A percentile compares a stretch with the other conserved stretches of the same genome.
phyloP scores from a whole-genome alignment of 1,140 invertebrate species.

The Sycophila sp. region DNA sequence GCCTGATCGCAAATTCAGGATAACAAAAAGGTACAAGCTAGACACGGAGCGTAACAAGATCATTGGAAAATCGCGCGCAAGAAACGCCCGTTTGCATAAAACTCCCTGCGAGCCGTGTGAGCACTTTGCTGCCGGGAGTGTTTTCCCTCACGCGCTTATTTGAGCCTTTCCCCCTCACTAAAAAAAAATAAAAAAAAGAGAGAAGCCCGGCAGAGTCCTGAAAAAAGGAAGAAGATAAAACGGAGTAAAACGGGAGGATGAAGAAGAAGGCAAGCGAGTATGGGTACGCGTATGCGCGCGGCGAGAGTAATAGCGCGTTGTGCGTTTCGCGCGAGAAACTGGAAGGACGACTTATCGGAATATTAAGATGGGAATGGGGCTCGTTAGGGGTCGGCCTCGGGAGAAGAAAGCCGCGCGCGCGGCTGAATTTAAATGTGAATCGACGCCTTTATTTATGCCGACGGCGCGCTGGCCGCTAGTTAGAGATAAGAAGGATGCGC shows the following conservation, averaged over 20 bases:
- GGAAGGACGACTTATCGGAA: conserved; percentile 38
- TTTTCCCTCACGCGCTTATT: no score
- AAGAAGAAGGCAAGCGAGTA: not conserved
- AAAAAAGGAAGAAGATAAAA: no score
- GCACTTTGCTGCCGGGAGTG: no score
- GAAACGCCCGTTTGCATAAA: no score
- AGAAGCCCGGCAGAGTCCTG: no score
- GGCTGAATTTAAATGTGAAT: conserved; percentile 31
- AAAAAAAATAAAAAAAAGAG: no score
- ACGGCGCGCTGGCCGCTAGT: not conserved
- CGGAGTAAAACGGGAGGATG: not conserved
- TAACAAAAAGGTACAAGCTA: no score
- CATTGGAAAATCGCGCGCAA: no score
- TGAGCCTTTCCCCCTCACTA: no score
- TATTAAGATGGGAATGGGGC: conserved; percentile 39
- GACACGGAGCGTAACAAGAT: no score
- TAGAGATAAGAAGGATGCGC: conserved; percentile 12
- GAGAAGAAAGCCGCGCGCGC: conserved; percentile 6
- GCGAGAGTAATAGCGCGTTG: conserved; percentile 8
- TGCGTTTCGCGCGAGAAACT: conserved; percentile 24
- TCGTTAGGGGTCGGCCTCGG: conserved; percentile 24
- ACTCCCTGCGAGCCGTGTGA: no score
- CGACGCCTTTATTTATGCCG: conserved; percentile 28
- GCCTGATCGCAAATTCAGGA: no score
- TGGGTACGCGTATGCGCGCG: conserved; percentile 30